Percentiles rank a stretch among this genome's conserved stretches.
Conservation (phyloP, 2,888 invertebrate genomes). For the Miltochrista miniata region DNA sequence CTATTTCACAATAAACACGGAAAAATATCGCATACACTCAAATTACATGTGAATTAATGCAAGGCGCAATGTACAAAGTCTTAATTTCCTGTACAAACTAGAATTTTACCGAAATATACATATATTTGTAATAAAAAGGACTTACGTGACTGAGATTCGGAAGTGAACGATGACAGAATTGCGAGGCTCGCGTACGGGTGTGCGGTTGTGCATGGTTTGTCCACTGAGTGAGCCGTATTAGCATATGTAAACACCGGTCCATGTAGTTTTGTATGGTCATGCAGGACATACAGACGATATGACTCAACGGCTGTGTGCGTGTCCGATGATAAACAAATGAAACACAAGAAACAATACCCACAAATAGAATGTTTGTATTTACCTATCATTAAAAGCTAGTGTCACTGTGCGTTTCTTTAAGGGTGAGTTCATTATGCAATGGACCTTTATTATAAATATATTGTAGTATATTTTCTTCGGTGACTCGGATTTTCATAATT, state of each 20-base stretch:
- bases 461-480: too few relatives aligned
- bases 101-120: background rate
- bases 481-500: too few relatives aligned
- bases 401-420: too few relatives aligned
- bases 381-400: too few relatives aligned
- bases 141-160: slow-evolving; percentile 24
- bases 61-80: background rate
- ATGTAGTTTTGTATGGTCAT: slow-evolving; percentile 21
- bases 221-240: slow-evolving; percentile 26
- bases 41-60: background rate
- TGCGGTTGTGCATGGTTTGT: slow-evolving; percentile 17
- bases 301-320: background rate
- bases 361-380: too few relatives aligned
- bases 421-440: too few relatives aligned
- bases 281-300: slow-evolving; percentile 8
- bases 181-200: slow-evolving; percentile 6
- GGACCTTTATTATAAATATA: too few relatives aligned
- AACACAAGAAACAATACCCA: too few relatives aligned
- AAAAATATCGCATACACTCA: background rate
- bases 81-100: background rate
- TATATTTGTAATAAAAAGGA: slow-evolving; percentile 6
- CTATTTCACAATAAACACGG: background rate
- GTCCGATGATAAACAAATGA: too few relatives aligned
- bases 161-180: slow-evolving; percentile 8
- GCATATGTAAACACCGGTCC: slow-evolving; percentile 39